Base-by-base conservation (phyloP, 1,140 invertebrate genomes). In the Bradynema listronoti region DNA sequence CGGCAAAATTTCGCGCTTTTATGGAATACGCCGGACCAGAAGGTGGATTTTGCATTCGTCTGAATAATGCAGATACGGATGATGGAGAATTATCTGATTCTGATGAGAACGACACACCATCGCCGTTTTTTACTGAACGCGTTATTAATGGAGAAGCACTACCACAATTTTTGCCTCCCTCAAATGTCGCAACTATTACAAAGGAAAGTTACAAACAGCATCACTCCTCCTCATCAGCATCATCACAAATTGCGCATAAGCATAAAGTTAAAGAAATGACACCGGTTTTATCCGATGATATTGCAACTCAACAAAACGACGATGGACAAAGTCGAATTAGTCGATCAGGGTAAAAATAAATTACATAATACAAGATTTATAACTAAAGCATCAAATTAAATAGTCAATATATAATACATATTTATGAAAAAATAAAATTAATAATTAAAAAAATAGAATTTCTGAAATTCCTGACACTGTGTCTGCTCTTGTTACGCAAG, bases 21-120 rank as follows among this genome's bases (percentile, higher is more conserved):
- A 69, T 69, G 60, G 67, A 69, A 46, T 69, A 69, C 49, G 62
- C 63, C 42, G 67, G 67, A 11, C 66, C 66, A 4, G 68, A 68
- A 43, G 66, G 65, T 30, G 66, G 63, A 16, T 69, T 68, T 30
- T 63, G 49, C 30, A 64, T 64, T 43, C 49, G 62, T 9, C 33
- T 69, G n/a, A 69, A 72, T 11, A 39, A 55, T 33, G 57, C 67
- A 11, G 67, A 69, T 49, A 61, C 64, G 9, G 67, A 69, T 56
- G 39, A 68, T 41, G 42, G 41, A n/a, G 70, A 73, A 50, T n/a
- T n/a, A n/a, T n/a, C n/a, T n/a, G n/a, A n/a, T n/a, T 66, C 69
- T 11, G 63, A 65, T 32, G 71, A 71, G 27, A 61, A 51, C n/a
- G 67, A 69, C n/a, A n/a, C n/a, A n/a, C n/a, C n/a, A n/a, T n/a